A percentile compares a stretch with the other conserved stretches of the same genome.
Evolutionary conservation across 2,797 vertebrate species (phyloP).

Genomic region (Taeniopygia guttata): DNA sequence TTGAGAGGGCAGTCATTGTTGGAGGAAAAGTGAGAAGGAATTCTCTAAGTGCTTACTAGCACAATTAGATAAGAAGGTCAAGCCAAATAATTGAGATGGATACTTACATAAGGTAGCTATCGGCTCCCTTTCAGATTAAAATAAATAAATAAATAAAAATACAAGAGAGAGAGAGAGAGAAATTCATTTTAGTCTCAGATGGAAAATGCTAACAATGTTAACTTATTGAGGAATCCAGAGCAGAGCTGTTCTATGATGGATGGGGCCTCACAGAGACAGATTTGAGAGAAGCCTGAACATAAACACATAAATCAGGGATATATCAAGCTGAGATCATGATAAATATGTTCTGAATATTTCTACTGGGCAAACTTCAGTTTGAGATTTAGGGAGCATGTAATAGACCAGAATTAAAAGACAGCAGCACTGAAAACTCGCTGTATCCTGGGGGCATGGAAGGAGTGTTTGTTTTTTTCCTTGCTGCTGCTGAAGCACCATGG

Average conservation of each 20-base stretch:
- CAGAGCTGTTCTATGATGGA: conserved; percentile 41
- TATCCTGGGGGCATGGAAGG: not conserved
- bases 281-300: conserved; percentile 57
- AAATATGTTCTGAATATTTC: conserved; percentile 63
- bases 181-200: not conserved
- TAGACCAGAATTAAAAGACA: conserved; percentile 57
- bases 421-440: conserved; percentile 26
- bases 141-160: not conserved
- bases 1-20: not conserved
- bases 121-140: not conserved
- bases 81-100: not conserved
- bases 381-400: conserved; percentile 25
- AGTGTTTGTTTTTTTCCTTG: not conserved
- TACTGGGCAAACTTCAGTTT: conserved; percentile 43
- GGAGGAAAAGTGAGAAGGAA: not conserved
- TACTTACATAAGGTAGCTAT: not conserved
- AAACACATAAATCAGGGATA: conserved; percentile 66
- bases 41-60: not conserved
- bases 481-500: not conserved
- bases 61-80: not conserved
- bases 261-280: conserved; percentile 51
- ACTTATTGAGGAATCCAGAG: conserved; percentile 10
- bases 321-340: conserved; percentile 62
- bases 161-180: rapidly evolving
- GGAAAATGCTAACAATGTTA: not conserved